These are phyloP conservation scores for Brachionus rubens DNA, from an alignment of 1,140 invertebrate species.

Conservation along the genomic window DNA sequence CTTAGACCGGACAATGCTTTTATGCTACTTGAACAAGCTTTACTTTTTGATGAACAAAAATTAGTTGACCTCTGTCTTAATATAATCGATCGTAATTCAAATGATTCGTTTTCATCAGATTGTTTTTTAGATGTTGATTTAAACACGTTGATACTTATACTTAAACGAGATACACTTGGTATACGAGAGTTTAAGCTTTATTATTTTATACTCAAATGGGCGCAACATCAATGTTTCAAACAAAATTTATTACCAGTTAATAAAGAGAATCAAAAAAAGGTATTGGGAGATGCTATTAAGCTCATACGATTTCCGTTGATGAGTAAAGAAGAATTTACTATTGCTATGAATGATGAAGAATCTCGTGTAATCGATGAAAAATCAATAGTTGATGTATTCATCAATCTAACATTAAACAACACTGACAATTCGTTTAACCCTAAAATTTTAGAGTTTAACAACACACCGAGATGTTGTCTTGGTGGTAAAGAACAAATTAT, in stretches of 20 bases:
- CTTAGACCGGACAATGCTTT: conserved; percentile 80
- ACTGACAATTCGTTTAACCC: background rate
- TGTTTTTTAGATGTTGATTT: conserved; percentile 82
- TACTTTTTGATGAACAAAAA: conserved; percentile 76
- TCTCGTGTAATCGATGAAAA: conserved; percentile 70
- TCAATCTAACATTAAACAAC: conserved; percentile 69
- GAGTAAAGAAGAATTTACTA: conserved; percentile 75
- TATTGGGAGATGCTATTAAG: conserved; percentile 69
- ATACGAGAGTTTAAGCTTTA: conserved; percentile 79
- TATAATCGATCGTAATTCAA: conserved; percentile 79
- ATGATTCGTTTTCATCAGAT: conserved; percentile 75
- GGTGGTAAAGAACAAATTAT: conserved; percentile 78
- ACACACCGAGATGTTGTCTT: conserved; percentile 74
- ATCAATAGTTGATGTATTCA: conserved; percentile 74
- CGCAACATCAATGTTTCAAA: conserved; percentile 33
- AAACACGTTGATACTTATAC: conserved; percentile 73
- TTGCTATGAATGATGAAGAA: conserved; percentile 71
- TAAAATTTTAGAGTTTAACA: conserved; percentile 64
- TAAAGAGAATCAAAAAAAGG: conserved; percentile 70
- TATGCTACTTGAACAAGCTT: conserved; percentile 72
- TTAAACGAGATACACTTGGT: conserved; percentile 76
- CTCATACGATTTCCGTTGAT: conserved; percentile 80
- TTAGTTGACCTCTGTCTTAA: conserved; percentile 75
- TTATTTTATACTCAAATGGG: conserved; percentile 60
- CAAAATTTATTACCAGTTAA: conserved; percentile 54